phyloP scores from a whole-genome alignment of 2,888 invertebrate species.

The Heliothis peltigera region DNA sequence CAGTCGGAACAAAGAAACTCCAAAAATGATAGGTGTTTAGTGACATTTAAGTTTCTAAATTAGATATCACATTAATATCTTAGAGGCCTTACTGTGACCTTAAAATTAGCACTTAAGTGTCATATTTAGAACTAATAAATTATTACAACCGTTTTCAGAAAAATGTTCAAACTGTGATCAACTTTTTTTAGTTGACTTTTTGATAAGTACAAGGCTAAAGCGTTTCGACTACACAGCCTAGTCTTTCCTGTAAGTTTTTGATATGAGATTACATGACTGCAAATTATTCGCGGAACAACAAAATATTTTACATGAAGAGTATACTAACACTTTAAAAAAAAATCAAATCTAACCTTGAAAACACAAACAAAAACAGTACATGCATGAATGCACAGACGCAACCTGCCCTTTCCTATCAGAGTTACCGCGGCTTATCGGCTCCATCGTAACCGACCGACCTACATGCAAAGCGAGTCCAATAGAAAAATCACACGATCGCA shows the following conservation, averaged over 20 bases:
- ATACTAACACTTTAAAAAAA: too few species aligned
- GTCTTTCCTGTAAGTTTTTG: too few species aligned
- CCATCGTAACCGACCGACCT: constrained; percentile 75
- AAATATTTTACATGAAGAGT: too few species aligned
- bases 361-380: constrained; percentile 45
- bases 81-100: background rate
- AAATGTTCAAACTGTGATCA: background rate
- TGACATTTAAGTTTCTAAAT: constrained; percentile 11
- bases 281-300: too few species aligned
- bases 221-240: too few species aligned
- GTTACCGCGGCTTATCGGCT: constrained; percentile 66
- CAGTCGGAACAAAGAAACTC: constrained; percentile 11
- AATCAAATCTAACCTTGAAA: constrained; percentile 46
- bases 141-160: background rate
- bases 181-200: too few species aligned
- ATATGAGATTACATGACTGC: too few species aligned
- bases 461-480: constrained; percentile 76
- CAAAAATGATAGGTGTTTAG: constrained; percentile 15
- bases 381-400: constrained; percentile 55
- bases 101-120: background rate
- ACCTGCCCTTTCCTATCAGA: constrained; percentile 65
- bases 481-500: constrained; percentile 82
- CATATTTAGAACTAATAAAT: background rate
- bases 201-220: too few species aligned
- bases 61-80: background rate